phyloP scores from a whole-genome alignment of 2,888 invertebrate genomes.

The Catocala nupta region DNA sequence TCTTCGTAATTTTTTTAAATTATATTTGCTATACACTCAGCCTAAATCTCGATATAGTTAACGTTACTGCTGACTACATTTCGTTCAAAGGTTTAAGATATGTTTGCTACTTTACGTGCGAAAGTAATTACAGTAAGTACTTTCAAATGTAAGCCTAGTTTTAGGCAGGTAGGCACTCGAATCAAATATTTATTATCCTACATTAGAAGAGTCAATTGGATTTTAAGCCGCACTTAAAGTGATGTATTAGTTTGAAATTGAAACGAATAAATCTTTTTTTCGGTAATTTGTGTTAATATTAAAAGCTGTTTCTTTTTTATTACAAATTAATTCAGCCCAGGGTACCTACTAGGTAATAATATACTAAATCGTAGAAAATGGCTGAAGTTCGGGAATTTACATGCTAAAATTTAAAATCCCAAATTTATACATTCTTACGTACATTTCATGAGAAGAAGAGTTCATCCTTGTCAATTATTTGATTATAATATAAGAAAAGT shows the following conservation, averaged over 20 bases:
- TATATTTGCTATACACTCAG: slow-evolving; percentile 14
- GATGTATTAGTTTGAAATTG: background rate
- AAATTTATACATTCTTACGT: no score
- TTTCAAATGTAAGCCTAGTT: slow-evolving; percentile 1
- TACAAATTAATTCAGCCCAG: no score
- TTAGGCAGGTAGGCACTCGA: background rate
- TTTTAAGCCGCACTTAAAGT: background rate
- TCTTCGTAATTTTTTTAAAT: slow-evolving; percentile 17
- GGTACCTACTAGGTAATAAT: no score
- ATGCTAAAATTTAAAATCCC: no score
- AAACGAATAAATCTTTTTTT: background rate
- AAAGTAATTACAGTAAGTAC: slow-evolving; percentile 54
- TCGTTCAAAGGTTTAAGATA: slow-evolving; percentile 55
- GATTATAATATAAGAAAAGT: no score
- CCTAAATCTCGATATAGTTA: slow-evolving; percentile 27
- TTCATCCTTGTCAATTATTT: no score
- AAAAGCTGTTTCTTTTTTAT: background rate
- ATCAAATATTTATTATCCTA: slow-evolving; percentile 8
- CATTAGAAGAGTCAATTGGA: slow-evolving; percentile 4
- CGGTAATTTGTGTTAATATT: background rate
- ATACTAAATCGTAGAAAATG: no score
- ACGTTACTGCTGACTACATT: slow-evolving; percentile 62
- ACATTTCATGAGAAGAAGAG: no score
- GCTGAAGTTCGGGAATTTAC: no score
- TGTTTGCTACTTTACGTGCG: slow-evolving; percentile 65